Conservation (phyloP, 2,888 invertebrate species). For the Branchellion lobata region DNA sequence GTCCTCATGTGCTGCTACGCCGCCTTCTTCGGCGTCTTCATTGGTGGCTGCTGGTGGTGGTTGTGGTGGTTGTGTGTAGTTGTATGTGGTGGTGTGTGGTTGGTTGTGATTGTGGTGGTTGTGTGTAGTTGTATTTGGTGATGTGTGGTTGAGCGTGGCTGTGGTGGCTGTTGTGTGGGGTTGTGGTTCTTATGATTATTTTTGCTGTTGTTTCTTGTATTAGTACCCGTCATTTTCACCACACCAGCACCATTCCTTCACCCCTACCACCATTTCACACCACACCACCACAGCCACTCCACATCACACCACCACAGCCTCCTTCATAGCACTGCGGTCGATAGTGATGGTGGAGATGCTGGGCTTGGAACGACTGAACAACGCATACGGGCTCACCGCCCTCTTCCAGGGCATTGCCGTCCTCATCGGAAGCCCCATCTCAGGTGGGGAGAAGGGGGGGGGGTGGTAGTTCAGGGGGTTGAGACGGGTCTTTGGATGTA, state of each 20-base stretch:
- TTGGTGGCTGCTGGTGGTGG: conserved; percentile 48
- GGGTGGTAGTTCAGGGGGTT: not conserved
- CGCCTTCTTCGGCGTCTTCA: conserved; percentile 78
- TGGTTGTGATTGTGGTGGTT: too few species aligned
- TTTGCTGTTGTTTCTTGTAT: too few species aligned
- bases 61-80: too few species aligned
- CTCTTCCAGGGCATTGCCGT: conserved; percentile 60
- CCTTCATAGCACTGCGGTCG: conserved; percentile 84
- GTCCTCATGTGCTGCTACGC: conserved; percentile 77
- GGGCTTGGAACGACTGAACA: conserved; percentile 64
- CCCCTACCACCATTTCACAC: not conserved
- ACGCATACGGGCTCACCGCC: conserved; percentile 65
- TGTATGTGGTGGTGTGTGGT: too few species aligned
- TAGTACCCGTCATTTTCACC: too few species aligned
- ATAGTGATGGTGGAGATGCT: conserved; percentile 65
- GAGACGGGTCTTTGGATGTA: not conserved
- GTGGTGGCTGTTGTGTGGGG: too few species aligned
- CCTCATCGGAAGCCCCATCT: conserved; percentile 51
- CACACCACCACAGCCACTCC: not conserved
- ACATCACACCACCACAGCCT: conserved; percentile 64
- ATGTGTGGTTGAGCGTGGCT: too few species aligned
- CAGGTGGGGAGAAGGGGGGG: conserved; percentile 51
- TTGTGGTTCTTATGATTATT: too few species aligned
- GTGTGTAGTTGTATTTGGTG: too few species aligned
- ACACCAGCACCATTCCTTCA: too few species aligned